Evolutionary conservation across 2,888 invertebrate species (phyloP).

Genomic region (Melangyna quadrimaculata): DNA sequence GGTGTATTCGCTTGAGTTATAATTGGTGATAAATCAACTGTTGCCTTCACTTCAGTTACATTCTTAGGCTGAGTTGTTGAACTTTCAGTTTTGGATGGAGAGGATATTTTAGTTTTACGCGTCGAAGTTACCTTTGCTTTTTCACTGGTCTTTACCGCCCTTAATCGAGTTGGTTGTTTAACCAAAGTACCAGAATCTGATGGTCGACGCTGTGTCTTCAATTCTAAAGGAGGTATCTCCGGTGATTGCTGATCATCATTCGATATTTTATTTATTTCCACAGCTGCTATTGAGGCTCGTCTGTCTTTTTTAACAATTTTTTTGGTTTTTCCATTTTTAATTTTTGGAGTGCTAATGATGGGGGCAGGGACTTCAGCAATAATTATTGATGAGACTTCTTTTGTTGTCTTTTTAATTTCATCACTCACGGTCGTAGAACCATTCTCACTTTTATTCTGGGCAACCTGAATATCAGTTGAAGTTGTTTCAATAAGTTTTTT

Average conservation of each 20-base stretch:
- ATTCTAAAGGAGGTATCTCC: constrained; percentile 47
- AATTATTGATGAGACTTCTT: not conserved
- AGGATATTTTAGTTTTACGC: constrained; percentile 44
- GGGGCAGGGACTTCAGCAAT: not conserved
- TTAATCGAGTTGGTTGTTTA: constrained; percentile 74
- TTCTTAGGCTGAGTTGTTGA: too few species aligned
- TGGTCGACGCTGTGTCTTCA: constrained; percentile 76
- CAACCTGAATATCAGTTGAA: not conserved
- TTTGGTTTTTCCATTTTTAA: constrained; percentile 25
- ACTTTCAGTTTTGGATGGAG: constrained; percentile 6
- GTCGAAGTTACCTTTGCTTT: not conserved
- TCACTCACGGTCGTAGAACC: not conserved
- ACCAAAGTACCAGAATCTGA: constrained; percentile 78
- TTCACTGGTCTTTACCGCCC: not conserved
- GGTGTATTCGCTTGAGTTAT: not conserved
- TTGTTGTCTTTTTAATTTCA: not conserved
- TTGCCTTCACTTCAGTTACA: too few species aligned
- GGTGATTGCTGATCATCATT: constrained; percentile 38
- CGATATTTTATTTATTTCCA: constrained; percentile 72
- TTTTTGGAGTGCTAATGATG: constrained; percentile 8
- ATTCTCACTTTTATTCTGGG: not conserved
- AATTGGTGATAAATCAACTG: not conserved
- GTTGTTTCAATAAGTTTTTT: not conserved
- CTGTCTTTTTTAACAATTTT: constrained; percentile 64
- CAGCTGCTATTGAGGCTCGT: constrained; percentile 78